Evolutionary conservation across 2,888 invertebrate genomes (phyloP), one percentile per base, ranked within the genome.

Genomic region (Podabrus alpinus): DNA sequence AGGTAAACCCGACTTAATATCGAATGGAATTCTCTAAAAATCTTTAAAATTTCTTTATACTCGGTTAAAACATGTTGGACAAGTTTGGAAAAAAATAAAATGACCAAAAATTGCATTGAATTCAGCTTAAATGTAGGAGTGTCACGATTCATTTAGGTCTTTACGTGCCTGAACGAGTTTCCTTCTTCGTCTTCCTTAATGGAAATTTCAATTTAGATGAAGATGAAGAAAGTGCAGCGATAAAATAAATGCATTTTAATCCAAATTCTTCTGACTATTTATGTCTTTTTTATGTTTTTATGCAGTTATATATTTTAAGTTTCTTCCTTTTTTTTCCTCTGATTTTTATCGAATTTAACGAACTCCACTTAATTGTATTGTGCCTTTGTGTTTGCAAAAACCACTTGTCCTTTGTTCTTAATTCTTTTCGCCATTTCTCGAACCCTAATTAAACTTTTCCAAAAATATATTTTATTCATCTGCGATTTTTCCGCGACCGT

Each of bases 81-180:
- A 77, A 78, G 74, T 76, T 76, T 17, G 61, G 74, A 71, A 77
- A 71, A 75, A 76, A 78, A 75, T 71, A 78, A 79, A 79, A 76
- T 75, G 73, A 74, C 75, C 73, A 76, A 79, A 78, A 79, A 78
- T 75, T 73, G 77, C 80, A 78, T 78, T 77, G 80, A 80, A 80
- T 79, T 80, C 80, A 77, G 77, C 77, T 79, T 79, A 78, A 79
- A 79, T 75, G 80, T 80, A 79, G 80, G 80, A 79, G 80, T 80
- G 80, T 78, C 79, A 74, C 75, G 79, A 71, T 74, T 68, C 73
- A 66, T 69, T 68, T 71, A 67, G 72, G 66, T 68, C 68, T 70
- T 45, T 71, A 59, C 68, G 73, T 45, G 72, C 72, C 69, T 61
- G 64, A 25, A 60, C 68, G 19, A 29, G 60, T 71, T 68, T 67